These are phyloP conservation scores for Uromys caudimaculatus DNA, from an alignment of 2,797 vertebrate genomes.

Conservation along the genomic window DNA sequence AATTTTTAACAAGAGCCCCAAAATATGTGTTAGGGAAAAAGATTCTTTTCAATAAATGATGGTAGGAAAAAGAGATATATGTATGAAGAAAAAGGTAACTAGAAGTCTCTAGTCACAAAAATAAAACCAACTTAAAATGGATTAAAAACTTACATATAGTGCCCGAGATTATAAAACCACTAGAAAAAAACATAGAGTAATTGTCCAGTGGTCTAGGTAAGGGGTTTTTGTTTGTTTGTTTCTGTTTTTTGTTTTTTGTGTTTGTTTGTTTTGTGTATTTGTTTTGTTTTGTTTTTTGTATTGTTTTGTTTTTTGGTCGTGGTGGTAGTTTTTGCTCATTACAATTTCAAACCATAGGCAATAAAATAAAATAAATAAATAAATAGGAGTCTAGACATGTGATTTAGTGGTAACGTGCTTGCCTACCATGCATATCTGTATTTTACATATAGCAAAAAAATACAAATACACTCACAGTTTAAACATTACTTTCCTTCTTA, in stretches of 20 bases:
- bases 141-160: not conserved
- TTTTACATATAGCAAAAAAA: not conserved
- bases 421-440: not conserved
- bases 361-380: not conserved
- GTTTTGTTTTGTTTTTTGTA: not conserved
- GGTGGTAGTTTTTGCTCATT: not conserved
- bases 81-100: not conserved
- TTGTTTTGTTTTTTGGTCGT: not conserved
- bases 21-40: not conserved
- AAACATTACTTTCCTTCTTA: slow-evolving; percentile 63
- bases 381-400: not conserved
- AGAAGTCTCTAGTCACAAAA: not conserved
- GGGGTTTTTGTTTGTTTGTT: not conserved
- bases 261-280: not conserved
- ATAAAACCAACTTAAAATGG: not conserved
- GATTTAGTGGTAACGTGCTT: not conserved
- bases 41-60: not conserved
- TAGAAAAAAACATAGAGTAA: not conserved
- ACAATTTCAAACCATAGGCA: not conserved
- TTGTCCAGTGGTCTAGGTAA: not conserved
- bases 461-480: slow-evolving; percentile 3
- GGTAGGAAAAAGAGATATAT: not conserved
- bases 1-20: not conserved
- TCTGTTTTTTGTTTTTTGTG: not conserved
- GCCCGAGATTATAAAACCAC: not conserved